Base-by-base conservation (phyloP, 2,888 invertebrate genomes). In the Aleiodes alternator region DNA sequence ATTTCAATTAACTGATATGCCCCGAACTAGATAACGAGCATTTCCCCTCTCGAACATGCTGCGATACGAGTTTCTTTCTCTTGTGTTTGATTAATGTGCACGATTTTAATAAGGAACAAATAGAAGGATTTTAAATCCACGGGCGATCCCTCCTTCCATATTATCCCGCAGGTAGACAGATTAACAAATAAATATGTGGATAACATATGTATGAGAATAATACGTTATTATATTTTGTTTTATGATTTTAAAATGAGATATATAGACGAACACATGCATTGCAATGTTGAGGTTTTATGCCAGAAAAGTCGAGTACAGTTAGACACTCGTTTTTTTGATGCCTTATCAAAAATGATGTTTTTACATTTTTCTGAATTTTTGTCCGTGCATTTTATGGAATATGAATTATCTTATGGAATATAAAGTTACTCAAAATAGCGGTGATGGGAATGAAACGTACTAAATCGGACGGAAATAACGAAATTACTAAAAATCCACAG, bases 101-200 rank as follows among this genome's bases (percentile, higher is more conserved):
- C 76, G 78, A 81, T 43, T 85, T 87, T 88, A 88, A 88, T 87
- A 87, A 87, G 87, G 86, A 86, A 85, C 85, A 87, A 88, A 88
- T 87, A 86, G 82, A 78, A 79, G 57, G 70, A 68, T 73, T 59
- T 71, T 70, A 72, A 59, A 56, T 64, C 75, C 57, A 71, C 75
- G 66, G 75, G 75, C 68, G 71, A 75, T 75, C 6, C 73, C n/a
- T 53, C 23, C 38, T 34, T n/a, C 48, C 57, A 48, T 43, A 61
- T 73, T 57, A 34, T 56, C 73, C 56, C 43, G 50, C 73, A 68
- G 69, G 68, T 71, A 71, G 71, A 68, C 29, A 53, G 64, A 64
- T 64, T 64, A 48, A 48, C 23, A 11, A 43, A 43, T 16, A 64
- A 64, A 64, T 43, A 43, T 61, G 14, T 12, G 38, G 14, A 69